Evolutionary conservation across 2,113 vertebrate genomes (phyloP).

Genomic region (Ursus arctos): DNA sequence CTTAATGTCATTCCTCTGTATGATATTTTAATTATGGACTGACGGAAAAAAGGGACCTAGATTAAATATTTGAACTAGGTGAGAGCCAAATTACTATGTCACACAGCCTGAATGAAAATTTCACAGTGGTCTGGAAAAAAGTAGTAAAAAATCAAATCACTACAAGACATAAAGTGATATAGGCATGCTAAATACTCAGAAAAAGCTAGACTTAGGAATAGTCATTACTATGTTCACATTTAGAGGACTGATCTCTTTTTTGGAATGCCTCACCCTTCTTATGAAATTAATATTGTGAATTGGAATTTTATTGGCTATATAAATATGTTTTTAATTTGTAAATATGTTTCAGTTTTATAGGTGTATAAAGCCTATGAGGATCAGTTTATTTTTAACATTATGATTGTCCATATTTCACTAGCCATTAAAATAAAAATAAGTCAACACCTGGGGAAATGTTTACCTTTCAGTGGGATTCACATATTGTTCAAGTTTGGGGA

Average conservation of each 20-base stretch:
- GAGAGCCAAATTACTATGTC: not conserved
- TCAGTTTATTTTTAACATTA: conserved; percentile 28
- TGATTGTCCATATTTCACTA: not conserved
- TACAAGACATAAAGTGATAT: not conserved
- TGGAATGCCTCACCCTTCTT: not conserved
- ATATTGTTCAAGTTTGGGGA: not conserved
- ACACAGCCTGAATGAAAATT: conserved; percentile 6
- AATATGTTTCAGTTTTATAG: not conserved
- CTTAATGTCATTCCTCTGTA: not conserved
- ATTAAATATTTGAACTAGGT: not conserved
- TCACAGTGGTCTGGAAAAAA: not conserved
- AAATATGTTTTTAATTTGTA: not conserved
- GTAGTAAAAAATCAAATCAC: not conserved
- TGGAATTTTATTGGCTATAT: not conserved
- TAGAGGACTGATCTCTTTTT: not conserved
- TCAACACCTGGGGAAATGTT: not conserved
- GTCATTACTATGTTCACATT: not conserved
- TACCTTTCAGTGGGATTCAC: not conserved
- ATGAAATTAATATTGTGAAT: not conserved
- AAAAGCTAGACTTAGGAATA: not conserved
- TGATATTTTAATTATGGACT: not conserved
- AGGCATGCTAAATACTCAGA: not conserved
- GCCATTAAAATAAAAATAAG: not conserved
- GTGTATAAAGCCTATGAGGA: not conserved
- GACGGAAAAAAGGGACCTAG: not conserved